Evolutionary conservation across 2,888 invertebrate genomes (phyloP).

Genomic region (Tolmerus cingulatus): DNA sequence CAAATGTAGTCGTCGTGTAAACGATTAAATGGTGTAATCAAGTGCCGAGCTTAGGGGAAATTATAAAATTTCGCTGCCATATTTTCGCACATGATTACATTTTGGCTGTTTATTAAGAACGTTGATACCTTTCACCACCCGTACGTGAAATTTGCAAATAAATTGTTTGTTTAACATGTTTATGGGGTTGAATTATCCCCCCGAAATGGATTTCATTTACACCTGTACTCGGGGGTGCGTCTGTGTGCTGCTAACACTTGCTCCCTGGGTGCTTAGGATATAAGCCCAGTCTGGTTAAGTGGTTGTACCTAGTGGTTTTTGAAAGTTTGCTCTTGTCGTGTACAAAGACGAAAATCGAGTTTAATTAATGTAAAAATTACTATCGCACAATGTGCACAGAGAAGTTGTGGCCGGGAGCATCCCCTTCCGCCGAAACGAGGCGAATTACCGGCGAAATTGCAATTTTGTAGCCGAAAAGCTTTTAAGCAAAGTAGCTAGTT

Average conservation of each 20-base stretch:
- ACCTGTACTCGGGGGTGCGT: slow-evolving; percentile 12
- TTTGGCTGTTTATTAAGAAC: slow-evolving; percentile 46
- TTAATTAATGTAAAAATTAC: slow-evolving; percentile 40
- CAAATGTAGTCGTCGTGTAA: slow-evolving; percentile 36
- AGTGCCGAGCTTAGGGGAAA: slow-evolving; percentile 31
- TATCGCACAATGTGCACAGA: slow-evolving; percentile 18
- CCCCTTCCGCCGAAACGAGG: background rate
- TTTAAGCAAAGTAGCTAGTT: background rate
- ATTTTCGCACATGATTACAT: slow-evolving; percentile 48
- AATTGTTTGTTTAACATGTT: slow-evolving; percentile 48
- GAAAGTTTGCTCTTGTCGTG: slow-evolving; percentile 8
- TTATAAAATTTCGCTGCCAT: slow-evolving; percentile 46
- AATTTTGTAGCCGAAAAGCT: background rate
- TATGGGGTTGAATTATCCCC: slow-evolving; percentile 44
- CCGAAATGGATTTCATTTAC: slow-evolving; percentile 44
- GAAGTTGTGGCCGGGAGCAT: background rate
- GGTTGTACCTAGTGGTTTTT: slow-evolving; percentile 36
- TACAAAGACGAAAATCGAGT: slow-evolving; percentile 37
- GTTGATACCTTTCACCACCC: slow-evolving; percentile 33
- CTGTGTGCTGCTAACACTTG: slow-evolving; percentile 14
- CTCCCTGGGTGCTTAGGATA: slow-evolving; percentile 15
- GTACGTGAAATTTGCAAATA: slow-evolving; percentile 45
- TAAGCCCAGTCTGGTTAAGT: slow-evolving; percentile 20
- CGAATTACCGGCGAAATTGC: background rate
- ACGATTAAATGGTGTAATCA: slow-evolving; percentile 38